Conservation (phyloP, 1,140 invertebrate genomes). For the Zaprionus lachaisei region DNA sequence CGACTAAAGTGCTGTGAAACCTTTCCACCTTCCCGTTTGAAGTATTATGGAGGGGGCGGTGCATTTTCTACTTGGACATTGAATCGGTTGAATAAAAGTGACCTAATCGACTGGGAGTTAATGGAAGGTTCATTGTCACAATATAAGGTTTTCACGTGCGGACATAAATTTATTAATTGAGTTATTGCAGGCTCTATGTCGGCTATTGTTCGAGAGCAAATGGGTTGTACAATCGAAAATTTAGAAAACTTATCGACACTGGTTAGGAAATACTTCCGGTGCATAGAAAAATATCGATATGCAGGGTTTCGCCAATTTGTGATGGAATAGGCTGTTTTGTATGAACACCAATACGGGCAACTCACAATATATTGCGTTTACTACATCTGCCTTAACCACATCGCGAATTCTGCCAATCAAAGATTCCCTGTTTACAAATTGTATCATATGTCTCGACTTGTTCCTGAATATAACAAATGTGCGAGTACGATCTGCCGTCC, state of each 20-base stretch:
- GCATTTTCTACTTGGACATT: no score
- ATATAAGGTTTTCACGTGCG: constrained; percentile 2
- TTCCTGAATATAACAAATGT: not conserved
- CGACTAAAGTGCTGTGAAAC: no score
- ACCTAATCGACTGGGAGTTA: no score
- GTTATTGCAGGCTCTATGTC: not conserved
- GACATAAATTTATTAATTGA: not conserved
- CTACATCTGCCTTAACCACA: not conserved
- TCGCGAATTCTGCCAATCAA: not conserved
- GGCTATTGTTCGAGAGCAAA: not conserved
- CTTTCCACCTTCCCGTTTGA: no score
- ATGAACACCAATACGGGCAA: not conserved
- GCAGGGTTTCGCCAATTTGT: no score
- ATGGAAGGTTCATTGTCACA: constrained; percentile 13
- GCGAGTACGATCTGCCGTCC: not conserved
- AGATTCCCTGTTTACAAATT: not conserved
- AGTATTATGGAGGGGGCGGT: no score
- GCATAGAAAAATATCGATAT: no score
- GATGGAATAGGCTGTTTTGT: not conserved
- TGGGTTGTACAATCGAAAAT: no score
- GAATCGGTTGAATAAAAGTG: no score
- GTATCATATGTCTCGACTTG: not conserved
- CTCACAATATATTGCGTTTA: constrained; percentile 5
- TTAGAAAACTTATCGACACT: no score
- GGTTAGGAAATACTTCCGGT: no score